Evolutionary conservation across 2,113 vertebrate species (phyloP), one percentile per base, ranked within the genome.

Genomic region (Scartelaos histophorus): DNA sequence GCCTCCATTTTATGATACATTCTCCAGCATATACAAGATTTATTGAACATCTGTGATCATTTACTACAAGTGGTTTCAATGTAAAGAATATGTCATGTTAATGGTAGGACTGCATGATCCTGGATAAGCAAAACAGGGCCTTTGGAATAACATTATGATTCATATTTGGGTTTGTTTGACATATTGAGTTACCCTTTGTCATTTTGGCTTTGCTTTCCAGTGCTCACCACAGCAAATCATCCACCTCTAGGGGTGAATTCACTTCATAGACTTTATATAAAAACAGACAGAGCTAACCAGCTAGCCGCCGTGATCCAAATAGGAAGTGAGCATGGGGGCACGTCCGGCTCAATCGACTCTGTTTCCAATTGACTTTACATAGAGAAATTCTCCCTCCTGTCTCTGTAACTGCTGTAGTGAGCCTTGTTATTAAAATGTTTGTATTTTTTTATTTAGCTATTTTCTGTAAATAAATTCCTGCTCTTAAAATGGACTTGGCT

Each of bases 1-100:
- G 60, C 67, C 70, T 81, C 69, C 83, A 76, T 83, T 87, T 86
- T 77, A 66, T 75, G 82, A 78, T 38, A 61, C 70, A 73, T 80
- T 66, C 80, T 77, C 80, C 65, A 54, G 47, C 82, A 67, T 76
- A 58, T 81, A 68, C 43, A 66, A 66, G 76, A 76, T 71, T 68
- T 57, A 74, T 77, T 69, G 75, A 70, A 61, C 88, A 87, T 84
- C 75, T 82, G 84, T 56, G n/a, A 53, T 67, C 38, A 2, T 68
- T 90, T 87, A 79, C 35, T 38, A 60, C 62, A 29, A 51, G 75
- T 19, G 56, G 53, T 45, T 76, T 45, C 54, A 67, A 66, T 24
- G 49, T 75, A 46, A 73, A 82, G 58, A 71, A 51, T 65, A 67
- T 54, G 16, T 70, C 58, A 57, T 75, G 74, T 21, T 70, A 21